Evolutionary conservation across 2,113 vertebrate genomes (phyloP), one percentile per base, ranked within the genome.

Genomic region (Odocoileus hemionus): DNA sequence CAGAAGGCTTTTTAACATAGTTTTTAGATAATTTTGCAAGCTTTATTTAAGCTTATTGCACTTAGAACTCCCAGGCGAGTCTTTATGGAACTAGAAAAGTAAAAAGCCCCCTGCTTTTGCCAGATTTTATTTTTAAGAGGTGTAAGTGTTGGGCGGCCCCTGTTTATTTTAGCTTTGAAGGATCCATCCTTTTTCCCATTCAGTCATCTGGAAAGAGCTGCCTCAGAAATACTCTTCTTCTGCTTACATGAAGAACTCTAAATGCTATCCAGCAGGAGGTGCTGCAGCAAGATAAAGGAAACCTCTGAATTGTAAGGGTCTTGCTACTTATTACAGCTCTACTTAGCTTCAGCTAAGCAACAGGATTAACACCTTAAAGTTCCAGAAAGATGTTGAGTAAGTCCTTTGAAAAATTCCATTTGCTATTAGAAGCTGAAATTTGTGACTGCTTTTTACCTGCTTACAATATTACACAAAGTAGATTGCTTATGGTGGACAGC

Each of bases 351-450:
- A 93, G 3, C 92, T 95, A 94, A 98, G 50, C 89, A 91, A 88
- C 93, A 95, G 91, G 86, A 98, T 94, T 97, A 97, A 96, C 83
- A 89, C 55, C 45, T 94, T 94, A 94, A 97, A 96, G 91, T 96
- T 97, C 95, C 91, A 97, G 97, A 94, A 96, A 97, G 92, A 97
- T 54, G 96, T 98, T 97, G 78, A 98, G 97, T 98, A 98, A 98
- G 97, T 98, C 54, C 43, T 61, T 83, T 97, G 70, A 91, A 96
- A 96, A 97, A 82, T 97, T 83, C 26, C 39, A 28, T 96, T 78
- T 92, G 54, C 33, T 89, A 6, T 96, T 84, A 64, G 91, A 97
- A 94, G 76, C 28, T 36, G 86, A 86, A 96, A 45, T 58, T 47
- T 91, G 93, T 89, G 52, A 83, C 11, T 57, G 61, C 45, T 64